phyloP scores from a whole-genome alignment of 2,113 vertebrate genomes.

The Aptenodytes forsteri region DNA sequence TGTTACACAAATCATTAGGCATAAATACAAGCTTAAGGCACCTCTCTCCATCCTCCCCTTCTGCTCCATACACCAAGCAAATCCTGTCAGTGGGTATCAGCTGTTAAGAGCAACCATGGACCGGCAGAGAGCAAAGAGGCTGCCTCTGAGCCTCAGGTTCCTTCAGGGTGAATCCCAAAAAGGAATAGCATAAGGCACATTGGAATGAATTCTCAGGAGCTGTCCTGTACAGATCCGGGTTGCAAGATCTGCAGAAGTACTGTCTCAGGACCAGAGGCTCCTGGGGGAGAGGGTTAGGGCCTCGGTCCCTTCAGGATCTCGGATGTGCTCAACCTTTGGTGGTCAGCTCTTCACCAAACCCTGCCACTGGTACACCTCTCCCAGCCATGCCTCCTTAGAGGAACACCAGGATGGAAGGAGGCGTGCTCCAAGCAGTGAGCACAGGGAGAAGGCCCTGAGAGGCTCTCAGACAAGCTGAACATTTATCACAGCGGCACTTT shows the following conservation, averaged over 20 bases:
- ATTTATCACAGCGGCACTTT: not conserved
- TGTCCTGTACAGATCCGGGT: not conserved
- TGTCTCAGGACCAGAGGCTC: not conserved
- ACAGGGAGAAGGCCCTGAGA: not conserved
- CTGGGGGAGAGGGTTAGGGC: not conserved
- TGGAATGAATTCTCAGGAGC: not conserved
- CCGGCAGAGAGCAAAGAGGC: not conserved
- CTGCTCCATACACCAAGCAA: not conserved
- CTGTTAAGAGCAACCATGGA: not conserved
- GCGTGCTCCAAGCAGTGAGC: not conserved
- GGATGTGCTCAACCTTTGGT: not conserved
- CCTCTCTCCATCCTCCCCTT: not conserved
- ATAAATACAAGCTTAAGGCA: slow-evolving; percentile 39
- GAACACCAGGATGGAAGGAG: not conserved
- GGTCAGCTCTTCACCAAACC: not conserved
- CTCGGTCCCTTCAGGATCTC: not conserved
- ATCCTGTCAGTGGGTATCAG: not conserved
- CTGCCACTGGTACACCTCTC: not conserved
- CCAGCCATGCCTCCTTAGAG: not conserved
- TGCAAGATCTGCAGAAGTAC: not conserved
- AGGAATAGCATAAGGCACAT: not conserved
- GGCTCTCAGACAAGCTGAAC: not conserved
- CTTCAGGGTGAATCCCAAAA: not conserved
- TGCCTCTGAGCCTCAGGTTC: not conserved
- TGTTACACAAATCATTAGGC: not conserved